Conservation (phyloP, 2,888 invertebrate genomes). For the Nipponacmea schrenckii region DNA sequence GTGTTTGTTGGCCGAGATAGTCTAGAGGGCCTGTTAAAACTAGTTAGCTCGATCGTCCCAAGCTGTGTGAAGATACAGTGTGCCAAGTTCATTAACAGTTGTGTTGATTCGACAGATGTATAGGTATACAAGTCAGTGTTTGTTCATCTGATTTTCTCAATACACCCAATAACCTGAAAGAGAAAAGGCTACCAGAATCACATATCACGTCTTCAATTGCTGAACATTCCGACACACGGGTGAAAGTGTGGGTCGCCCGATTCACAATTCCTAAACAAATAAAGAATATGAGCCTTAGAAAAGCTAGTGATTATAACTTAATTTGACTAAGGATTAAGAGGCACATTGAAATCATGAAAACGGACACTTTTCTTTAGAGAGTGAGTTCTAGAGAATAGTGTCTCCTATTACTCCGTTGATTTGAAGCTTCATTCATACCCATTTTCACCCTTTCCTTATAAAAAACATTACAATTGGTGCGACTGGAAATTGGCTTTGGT, state of each 20-base stretch:
- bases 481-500: no score
- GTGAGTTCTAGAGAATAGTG: background rate
- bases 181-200: background rate
- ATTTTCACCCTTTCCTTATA: background rate
- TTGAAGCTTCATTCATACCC: background rate
- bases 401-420: background rate
- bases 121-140: background rate
- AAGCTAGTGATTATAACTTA: background rate
- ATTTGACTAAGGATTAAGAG: background rate
- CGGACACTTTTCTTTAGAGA: background rate
- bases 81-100: no score
- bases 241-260: slow-evolving; percentile 5
- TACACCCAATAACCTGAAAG: background rate
- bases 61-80: no score
- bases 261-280: background rate
- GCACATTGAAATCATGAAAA: background rate
- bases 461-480: no score
- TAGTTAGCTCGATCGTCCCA: no score
- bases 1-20: no score
- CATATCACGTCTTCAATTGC: slow-evolving; percentile 1
- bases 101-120: background rate
- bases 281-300: background rate
- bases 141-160: background rate
- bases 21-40: no score
- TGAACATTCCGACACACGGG: background rate